Base-by-base conservation (phyloP, 2,797 vertebrate genomes). In the Enteromius treurensis region DNA sequence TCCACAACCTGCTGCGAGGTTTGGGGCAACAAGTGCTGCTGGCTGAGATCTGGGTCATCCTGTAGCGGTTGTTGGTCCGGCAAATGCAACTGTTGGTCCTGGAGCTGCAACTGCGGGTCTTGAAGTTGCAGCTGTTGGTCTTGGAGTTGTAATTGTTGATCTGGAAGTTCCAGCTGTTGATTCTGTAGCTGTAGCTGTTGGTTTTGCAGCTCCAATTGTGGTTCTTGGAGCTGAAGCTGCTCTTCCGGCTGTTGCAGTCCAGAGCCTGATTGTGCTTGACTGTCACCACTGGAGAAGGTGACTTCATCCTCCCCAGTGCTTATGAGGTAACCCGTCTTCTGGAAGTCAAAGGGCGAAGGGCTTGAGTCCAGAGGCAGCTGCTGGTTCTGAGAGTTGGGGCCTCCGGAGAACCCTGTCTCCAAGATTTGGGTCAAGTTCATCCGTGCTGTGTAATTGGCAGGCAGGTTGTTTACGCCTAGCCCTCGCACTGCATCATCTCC, bases 361-460 rank as follows among this genome's bases (percentile, higher is more conserved):
- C 96, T 97, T 92, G 97, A 96, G 90, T 94, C 94, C 76, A 96
- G 94, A 88, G 93, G 34, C 17, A 77, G 92, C 85, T 93, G 89
- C 88, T 95, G 93, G 87, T 82, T 67, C n/a, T 76, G 80, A 21
- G 15, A 17, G 89, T 94, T 92, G 96, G 96, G 64, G 94, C 92
- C 90, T 93, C 86, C 91, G 85, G 95, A 87, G 80, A 97, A 98
- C 90, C 94, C 87, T 29, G 97, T 98, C 95, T 99, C 98, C 88
- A 99, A 93, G 89, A 99, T 98, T 93, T 99, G 98, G 19, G 98
- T 99, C 90, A 99, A 97, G 95, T 99, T 99, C 97, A 99, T 98
- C 83, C 98, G 96, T 81, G 98, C 98, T 45, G 97, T 99, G 91
- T 99, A 99, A 93, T 98, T 99, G 73, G 98, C 97, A 70, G 98